Evolutionary conservation across 1,140 invertebrate genomes (phyloP).

Genomic region (Tetragnatha versicolor): DNA sequence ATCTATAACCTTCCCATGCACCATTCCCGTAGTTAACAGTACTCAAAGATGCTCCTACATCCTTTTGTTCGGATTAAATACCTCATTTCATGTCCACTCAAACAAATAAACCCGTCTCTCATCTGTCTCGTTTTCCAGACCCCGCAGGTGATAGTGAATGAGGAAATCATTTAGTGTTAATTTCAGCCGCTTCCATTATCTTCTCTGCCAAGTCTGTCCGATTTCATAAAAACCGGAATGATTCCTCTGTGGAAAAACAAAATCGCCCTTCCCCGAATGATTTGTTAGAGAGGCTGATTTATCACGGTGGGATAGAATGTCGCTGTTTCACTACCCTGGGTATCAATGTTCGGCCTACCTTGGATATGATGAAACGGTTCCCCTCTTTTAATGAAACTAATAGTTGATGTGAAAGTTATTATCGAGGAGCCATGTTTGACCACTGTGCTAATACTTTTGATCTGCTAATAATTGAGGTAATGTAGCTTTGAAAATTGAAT

Average conservation of each 20-base stretch:
- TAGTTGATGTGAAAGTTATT: no score
- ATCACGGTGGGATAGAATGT: slow-evolving; percentile 26
- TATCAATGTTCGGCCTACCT: background rate
- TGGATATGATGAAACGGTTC: background rate
- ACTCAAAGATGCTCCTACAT: no score
- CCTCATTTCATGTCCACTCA: background rate
- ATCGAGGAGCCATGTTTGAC: no score
- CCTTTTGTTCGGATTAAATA: no score
- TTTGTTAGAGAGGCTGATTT: slow-evolving; percentile 30
- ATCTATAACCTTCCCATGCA: no score
- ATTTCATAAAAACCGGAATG: slow-evolving; percentile 22
- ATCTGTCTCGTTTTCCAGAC: slow-evolving; percentile 2
- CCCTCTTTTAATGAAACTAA: no score
- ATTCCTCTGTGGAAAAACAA: slow-evolving; percentile 6
- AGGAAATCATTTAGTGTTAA: slow-evolving; percentile 38
- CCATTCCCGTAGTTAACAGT: no score
- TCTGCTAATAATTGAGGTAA: no score
- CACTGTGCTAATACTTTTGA: no score
- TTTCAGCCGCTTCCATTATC: slow-evolving; percentile 25
- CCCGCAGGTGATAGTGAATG: background rate
- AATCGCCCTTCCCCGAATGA: slow-evolving; percentile 35
- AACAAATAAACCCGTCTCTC: slow-evolving; percentile 16
- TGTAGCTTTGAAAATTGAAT: no score
- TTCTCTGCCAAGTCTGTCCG: background rate
- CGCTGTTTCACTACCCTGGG: background rate